Percentiles rank a stretch among this genome's conserved stretches.
These are phyloP conservation scores for Dysmachus trigonus DNA, from an alignment of 2,888 invertebrate species.

Conservation along the genomic window DNA sequence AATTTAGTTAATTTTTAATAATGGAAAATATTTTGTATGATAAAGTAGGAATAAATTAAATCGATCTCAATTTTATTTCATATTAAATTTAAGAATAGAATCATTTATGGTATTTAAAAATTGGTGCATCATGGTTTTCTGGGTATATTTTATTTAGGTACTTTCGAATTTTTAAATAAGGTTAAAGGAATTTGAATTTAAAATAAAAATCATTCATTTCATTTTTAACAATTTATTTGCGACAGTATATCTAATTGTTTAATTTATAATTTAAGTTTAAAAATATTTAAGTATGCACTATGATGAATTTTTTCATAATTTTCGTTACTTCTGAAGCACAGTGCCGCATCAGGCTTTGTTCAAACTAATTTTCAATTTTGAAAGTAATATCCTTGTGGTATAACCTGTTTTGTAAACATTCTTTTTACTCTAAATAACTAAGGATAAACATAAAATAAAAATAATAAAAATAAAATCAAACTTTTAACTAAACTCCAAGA, in stretches of 20 bases:
- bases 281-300: slow-evolving; percentile 1
- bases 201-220: not conserved
- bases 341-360: not conserved
- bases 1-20: not conserved
- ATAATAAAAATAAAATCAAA: not conserved
- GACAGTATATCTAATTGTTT: slow-evolving; percentile 14
- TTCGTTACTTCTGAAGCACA: not conserved
- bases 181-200: not conserved
- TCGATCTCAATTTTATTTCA: not conserved
- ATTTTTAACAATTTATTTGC: slow-evolving; percentile 25
- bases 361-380: not conserved
- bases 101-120: too few relatives aligned
- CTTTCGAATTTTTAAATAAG: not conserved
- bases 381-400: slow-evolving; percentile 20
- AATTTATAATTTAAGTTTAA: not conserved
- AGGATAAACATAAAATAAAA: not conserved
- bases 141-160: not conserved
- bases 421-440: not conserved
- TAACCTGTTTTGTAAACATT: not conserved
- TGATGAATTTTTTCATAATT: not conserved
- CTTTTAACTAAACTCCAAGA: not conserved
- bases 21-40: not conserved
- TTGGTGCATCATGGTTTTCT: not conserved
- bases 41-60: not conserved
- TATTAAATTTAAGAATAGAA: too few relatives aligned